phyloP scores from a whole-genome alignment of 2,888 invertebrate species.

The Adela reaumurella region DNA sequence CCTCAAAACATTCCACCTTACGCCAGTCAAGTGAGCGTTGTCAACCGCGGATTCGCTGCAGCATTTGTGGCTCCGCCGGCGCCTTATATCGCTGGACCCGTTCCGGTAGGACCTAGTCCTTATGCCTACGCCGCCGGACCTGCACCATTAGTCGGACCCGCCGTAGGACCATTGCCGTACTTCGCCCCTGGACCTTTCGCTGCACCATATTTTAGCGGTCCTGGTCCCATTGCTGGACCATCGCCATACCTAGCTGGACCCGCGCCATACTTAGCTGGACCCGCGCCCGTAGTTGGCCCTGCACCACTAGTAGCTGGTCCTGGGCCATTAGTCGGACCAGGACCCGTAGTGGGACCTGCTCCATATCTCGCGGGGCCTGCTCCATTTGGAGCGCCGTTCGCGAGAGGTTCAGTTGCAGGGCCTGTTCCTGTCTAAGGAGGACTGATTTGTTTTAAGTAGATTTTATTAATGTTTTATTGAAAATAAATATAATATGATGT shows the following conservation, averaged over 20 bases:
- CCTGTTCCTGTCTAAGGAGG: conserved; percentile 2
- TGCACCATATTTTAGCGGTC: conserved; percentile 8
- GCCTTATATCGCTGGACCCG: conserved; percentile 28
- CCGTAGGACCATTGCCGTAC: conserved; percentile 2
- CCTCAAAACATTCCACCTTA: conserved; percentile 63
- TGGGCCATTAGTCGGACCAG: conserved; percentile 15
- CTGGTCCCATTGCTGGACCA: conserved; percentile 14
- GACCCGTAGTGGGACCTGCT: conserved; percentile 12
- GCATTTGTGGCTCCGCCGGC: conserved; percentile 20
- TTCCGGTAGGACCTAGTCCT: conserved; percentile 8
- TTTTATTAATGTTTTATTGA: no score
- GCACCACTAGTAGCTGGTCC: conserved; percentile 15
- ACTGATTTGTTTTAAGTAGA: background rate
- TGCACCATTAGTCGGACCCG: conserved; percentile 12
- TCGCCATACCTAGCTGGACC: conserved; percentile 9
- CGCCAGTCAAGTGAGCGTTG: conserved; percentile 58
- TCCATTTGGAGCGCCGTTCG: conserved; percentile 15
- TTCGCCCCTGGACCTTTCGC: conserved; percentile 4
- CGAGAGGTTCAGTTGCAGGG: conserved; percentile 12
- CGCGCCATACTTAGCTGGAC: conserved; percentile 16
- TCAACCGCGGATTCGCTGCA: conserved; percentile 25
- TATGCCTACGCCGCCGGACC: conserved; percentile 8
- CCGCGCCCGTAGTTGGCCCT: conserved; percentile 19
- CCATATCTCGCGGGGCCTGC: conserved; percentile 10
- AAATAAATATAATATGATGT: no score